phyloP scores from a whole-genome alignment of 2,888 invertebrate species.

The Morpho helenor region DNA sequence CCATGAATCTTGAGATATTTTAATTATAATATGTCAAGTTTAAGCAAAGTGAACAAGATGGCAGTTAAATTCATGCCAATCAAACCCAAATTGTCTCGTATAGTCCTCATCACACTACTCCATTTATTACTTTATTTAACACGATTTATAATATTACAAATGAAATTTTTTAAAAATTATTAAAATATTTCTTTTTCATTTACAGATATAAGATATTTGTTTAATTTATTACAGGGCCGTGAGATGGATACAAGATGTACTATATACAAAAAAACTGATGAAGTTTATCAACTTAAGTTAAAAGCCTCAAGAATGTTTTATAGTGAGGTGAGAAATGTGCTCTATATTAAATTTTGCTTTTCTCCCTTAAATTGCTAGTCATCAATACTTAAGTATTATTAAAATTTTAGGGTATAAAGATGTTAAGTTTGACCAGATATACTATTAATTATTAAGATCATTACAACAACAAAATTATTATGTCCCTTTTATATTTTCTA shows the following conservation, averaged over 20 bases:
- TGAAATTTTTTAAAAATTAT: background rate
- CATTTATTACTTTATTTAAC: too few relatives aligned
- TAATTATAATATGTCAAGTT: too few relatives aligned
- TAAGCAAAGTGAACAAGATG: too few relatives aligned
- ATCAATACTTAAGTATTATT: constrained; percentile 25
- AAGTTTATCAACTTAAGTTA: constrained; percentile 97
- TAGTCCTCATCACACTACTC: too few relatives aligned
- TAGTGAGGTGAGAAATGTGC: constrained; percentile 80
- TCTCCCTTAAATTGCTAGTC: constrained; percentile 16
- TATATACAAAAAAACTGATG: constrained; percentile 98
- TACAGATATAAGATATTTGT: background rate
- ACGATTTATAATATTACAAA: background rate
- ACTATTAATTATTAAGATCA: constrained; percentile 34
- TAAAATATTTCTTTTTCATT: background rate
- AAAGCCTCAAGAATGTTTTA: constrained; percentile 97
- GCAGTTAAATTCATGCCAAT: too few relatives aligned
- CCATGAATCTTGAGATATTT: too few relatives aligned
- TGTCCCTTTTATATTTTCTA: too few relatives aligned
- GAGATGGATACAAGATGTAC: constrained; percentile 97
- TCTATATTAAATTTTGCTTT: background rate
- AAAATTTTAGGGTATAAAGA: constrained; percentile 38
- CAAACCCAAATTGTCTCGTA: too few relatives aligned
- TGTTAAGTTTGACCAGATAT: constrained; percentile 47
- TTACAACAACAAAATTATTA: constrained; percentile 35
- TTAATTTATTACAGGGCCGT: constrained; percentile 80